Evolutionary conservation across 2,888 invertebrate genomes (phyloP), one percentile per base, ranked within the genome.

Genomic region (Hedychridium roseum): DNA sequence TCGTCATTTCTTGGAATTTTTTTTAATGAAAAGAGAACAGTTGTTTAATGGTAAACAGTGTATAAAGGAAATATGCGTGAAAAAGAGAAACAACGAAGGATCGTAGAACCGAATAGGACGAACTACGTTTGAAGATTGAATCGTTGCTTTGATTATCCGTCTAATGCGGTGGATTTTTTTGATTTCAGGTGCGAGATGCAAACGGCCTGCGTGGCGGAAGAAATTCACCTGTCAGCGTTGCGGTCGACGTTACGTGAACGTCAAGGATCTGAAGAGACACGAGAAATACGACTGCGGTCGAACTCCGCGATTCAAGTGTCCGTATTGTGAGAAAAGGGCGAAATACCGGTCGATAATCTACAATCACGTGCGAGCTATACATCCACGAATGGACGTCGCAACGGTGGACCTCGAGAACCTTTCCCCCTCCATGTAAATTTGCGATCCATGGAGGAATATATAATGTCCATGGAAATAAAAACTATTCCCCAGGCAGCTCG

Each of bases 221-320:
- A 56, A 52, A 20, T 56, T 54, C 54, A 30, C 41, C 41, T 70
- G 72, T 50, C 17, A 42, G n/a, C 49, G 51, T 27, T 68, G 70
- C 49, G 56, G 58, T 23, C 52, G 63, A 11, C 44, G 60, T n/a
- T 74, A 73, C 55, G 62, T 60, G 11, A 62, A 67, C 42, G 53
- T 54, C 6, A 58, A 57, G 36, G 64, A 66, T 42, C 60, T 71
- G 35, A 58, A 50, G 45, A 60, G 68, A 15, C 73, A 70, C 44
- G 54, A 60, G 45, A 69, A 66, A 46, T 68, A 66, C 39, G 69
- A 70, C 36, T 76, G 75, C 45, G 64, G 68, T n/a, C 62, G 64
- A 43, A 60, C 63, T 12, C 70, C 69, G 1, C 69, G 75, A 43
- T 79, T 76, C 51, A 65, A 70, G 43, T 79, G 77, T 45, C 65